Evolutionary conservation across 2,797 vertebrate species (phyloP).

Genomic region (Xiphophorus birchmanni): DNA sequence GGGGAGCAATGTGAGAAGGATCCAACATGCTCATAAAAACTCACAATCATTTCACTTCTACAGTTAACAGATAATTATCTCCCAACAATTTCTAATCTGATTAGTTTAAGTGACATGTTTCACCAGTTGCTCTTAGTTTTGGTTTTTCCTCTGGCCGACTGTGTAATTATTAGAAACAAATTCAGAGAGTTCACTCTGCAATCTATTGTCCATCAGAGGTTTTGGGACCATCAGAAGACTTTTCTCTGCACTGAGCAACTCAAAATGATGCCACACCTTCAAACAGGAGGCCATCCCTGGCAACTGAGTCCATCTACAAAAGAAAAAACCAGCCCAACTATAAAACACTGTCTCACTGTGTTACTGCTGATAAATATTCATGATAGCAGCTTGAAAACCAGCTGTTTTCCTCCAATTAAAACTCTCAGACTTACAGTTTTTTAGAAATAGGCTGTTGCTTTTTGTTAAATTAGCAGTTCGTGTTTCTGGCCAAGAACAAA

Average conservation of each 20-base stretch:
- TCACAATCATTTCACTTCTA: conserved; percentile 50
- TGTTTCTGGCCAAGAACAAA: conserved; percentile 35
- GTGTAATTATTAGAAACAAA: conserved; percentile 74
- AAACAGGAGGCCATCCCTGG: conserved; percentile 54
- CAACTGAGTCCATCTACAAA: conserved; percentile 40
- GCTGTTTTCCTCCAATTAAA: conserved; percentile 82
- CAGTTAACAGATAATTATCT: conserved; percentile 54
- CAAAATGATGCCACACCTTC: conserved; percentile 51
- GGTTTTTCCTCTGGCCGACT: conserved; percentile 37
- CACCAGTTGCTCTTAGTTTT: conserved; percentile 16
- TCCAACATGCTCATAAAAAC: conserved; percentile 14
- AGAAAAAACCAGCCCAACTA: conserved; percentile 50
- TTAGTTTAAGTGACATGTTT: conserved; percentile 44
- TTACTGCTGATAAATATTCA: conserved; percentile 81
- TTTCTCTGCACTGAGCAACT: conserved; percentile 32
- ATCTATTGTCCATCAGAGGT: conserved; percentile 61
- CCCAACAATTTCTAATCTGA: conserved; percentile 52
- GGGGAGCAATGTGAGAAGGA: conserved; percentile 20
- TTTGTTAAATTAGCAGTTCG: conserved; percentile 52
- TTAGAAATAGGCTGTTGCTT: conserved; percentile 72
- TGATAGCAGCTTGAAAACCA: conserved; percentile 78
- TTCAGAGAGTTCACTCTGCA: conserved; percentile 47
- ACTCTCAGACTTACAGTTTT: conserved; percentile 62
- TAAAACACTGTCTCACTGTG: conserved; percentile 66
- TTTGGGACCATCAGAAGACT: conserved; percentile 62